Evolutionary conservation across 2,113 vertebrate genomes (phyloP), one percentile per base, ranked within the genome.

Genomic region (Callipepla squamata): DNA sequence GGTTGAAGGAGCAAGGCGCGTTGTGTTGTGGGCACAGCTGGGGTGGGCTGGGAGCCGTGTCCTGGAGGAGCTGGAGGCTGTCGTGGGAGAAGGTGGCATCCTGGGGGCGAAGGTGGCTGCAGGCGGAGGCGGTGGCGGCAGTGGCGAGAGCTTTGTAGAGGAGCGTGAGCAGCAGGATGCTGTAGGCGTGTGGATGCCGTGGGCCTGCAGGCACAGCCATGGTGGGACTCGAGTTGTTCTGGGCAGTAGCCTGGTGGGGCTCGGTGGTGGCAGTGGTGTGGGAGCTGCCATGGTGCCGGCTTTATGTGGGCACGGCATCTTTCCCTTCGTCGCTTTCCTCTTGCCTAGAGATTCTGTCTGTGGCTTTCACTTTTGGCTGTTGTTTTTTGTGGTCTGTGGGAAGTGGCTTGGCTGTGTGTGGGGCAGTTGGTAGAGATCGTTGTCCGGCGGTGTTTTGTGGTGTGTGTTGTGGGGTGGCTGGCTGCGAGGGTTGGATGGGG

Each of bases 251-350:
- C 7, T 34, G 28, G 4, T 62, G 6, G 3, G 32, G 4, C 81
- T 76, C 13, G 14, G 9, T 40, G 12, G 6, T 8, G 2, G 13
- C n/a, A 78, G 21, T 63, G 58, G 26, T 19, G 6, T 4, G 7
- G 21, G 0, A 19, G 26, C 70, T 59, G 30, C 10, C 0, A 1
- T 2, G 6, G 5, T 7, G 8, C 6, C 4, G 4, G 4, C 21
- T 77, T 92, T 90, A 72, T 91, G 2, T 4, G 48, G 48, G 20
- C 32, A 32, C 4, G 0, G 1, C 5, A 2, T 26, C 48, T 93
- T 92, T 89, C 80, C 19, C 57, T 93, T 86, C 59, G 88, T 67
- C 51, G 8, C 51, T 53, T 53, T 53, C 51, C 15, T 53, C 3
- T 53, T 28, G 51, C 25, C 4, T 4, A 53, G 51, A 53, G 51